phyloP scores from a whole-genome alignment of 2,113 vertebrate genomes.

The Acanthisitta chloris region DNA sequence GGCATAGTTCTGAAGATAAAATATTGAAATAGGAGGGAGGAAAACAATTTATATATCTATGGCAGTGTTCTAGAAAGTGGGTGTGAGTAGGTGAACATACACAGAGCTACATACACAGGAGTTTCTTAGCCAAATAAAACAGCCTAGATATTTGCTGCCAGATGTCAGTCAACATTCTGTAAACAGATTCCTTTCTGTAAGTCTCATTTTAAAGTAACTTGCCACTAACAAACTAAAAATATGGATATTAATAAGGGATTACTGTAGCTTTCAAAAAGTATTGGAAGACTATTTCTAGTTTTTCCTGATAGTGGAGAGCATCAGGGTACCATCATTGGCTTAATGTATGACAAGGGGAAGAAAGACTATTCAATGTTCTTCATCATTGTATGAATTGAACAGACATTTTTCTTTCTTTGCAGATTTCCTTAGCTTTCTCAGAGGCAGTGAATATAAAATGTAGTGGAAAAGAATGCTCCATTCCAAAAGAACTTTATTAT shows the following conservation, averaged over 20 bases:
- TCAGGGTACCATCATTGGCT: neutral
- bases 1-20: neutral
- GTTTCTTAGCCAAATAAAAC: neutral
- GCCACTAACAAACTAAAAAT: neutral
- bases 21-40: neutral
- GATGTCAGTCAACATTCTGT: neutral
- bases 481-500: neutral
- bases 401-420: neutral
- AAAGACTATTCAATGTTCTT: neutral
- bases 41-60: neutral
- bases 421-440: neutral
- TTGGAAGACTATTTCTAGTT: neutral
- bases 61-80: neutral
- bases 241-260: neutral
- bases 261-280: neutral
- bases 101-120: fast-evolving
- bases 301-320: neutral
- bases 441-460: neutral
- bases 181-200: neutral
- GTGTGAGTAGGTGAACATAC: neutral
- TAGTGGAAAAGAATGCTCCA: neutral
- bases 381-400: neutral
- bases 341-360: neutral
- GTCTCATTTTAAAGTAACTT: neutral
- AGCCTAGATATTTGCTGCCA: neutral